Evolutionary conservation across 2,113 vertebrate genomes (phyloP).

Genomic region (Donacobius atricapilla): DNA sequence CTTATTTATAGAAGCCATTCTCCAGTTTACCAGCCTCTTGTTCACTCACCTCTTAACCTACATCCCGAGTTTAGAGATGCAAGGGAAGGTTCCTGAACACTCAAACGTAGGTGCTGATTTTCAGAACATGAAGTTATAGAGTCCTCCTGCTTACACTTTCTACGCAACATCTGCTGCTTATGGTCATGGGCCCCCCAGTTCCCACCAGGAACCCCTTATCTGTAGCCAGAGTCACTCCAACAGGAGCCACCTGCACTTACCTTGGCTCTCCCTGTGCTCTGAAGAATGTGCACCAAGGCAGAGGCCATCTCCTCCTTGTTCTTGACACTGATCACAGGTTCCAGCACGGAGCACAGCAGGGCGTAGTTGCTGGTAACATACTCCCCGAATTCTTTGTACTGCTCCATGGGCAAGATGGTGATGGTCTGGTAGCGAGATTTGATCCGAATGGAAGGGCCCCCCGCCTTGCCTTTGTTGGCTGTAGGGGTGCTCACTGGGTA

Average conservation of each 20-base stretch:
- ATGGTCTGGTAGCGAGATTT: constrained; percentile 94
- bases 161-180: neutral
- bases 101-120: neutral
- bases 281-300: constrained; percentile 94
- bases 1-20: neutral
- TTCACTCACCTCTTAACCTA: neutral
- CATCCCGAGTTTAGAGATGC: neutral
- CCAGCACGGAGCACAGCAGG: constrained; percentile 91
- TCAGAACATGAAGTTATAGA: neutral
- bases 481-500: constrained; percentile 95
- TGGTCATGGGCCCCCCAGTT: neutral
- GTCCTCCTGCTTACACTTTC: neutral
- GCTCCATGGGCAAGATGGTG: constrained; percentile 95
- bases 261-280: constrained; percentile 94
- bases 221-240: neutral
- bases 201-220: neutral
- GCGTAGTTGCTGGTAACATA: constrained; percentile 92
- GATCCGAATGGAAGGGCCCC: constrained; percentile 91
- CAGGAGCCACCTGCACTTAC: constrained; percentile 64
- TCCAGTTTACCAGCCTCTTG: neutral
- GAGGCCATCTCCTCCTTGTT: constrained; percentile 97
- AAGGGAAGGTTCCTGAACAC: neutral
- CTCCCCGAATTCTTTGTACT: constrained; percentile 98
- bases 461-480: constrained; percentile 85
- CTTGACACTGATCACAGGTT: constrained; percentile 93